A percentile compares a stretch with the other conserved stretches of the same genome.
Evolutionary conservation across 2,888 invertebrate species (phyloP).

Genomic region (Pharmacophagus antenor): DNA sequence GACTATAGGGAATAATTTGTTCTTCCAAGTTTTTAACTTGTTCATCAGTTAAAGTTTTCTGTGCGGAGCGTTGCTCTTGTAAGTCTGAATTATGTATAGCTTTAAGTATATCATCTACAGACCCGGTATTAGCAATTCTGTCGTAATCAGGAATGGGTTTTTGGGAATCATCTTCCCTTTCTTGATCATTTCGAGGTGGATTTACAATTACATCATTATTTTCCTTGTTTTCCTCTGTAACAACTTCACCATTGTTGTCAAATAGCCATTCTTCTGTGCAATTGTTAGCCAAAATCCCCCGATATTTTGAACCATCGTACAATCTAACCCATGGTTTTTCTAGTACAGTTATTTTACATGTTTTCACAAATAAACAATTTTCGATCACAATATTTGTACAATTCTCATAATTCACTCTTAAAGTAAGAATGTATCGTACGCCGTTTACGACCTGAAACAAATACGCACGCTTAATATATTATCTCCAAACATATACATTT

Average conservation of each 20-base stretch:
- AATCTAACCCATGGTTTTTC: conserved; percentile 84
- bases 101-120: conserved; percentile 57
- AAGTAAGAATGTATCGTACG: conserved; percentile 78
- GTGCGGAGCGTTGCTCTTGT: conserved; percentile 49
- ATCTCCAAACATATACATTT: background rate
- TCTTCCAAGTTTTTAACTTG: conserved; percentile 61
- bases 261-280: conserved; percentile 82
- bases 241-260: conserved; percentile 58
- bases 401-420: conserved; percentile 72
- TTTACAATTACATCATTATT: conserved; percentile 42
- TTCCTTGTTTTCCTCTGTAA: conserved; percentile 40
- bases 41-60: conserved; percentile 52
- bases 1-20: conserved; percentile 61
- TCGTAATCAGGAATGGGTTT: conserved; percentile 38
- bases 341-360: conserved; percentile 82
- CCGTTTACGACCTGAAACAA: conserved; percentile 81
- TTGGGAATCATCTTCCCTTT: conserved; percentile 30
- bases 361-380: conserved; percentile 53
- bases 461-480: conserved; percentile 3
- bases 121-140: conserved; percentile 51
- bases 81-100: conserved; percentile 52
- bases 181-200: conserved; percentile 30
- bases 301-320: conserved; percentile 79
- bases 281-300: conserved; percentile 83
- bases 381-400: conserved; percentile 57